These are phyloP conservation scores for Stegana nigrithorax DNA, from an alignment of 2,888 invertebrate genomes.

Conservation along the genomic window DNA sequence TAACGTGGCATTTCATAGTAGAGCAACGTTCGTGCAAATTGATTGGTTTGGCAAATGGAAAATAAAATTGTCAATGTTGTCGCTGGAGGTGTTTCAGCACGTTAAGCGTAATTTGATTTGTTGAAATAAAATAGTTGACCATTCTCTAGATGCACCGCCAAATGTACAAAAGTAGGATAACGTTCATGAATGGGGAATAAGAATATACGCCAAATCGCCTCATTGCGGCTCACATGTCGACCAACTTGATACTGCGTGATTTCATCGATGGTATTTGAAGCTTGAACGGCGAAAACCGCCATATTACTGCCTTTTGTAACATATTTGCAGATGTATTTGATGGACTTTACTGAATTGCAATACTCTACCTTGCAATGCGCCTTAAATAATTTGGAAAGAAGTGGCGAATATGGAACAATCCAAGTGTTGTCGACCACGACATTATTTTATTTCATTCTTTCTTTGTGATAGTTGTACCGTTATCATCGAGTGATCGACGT, in stretches of 20 bases:
- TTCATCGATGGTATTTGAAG: conserved; percentile 23
- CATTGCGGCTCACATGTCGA: conserved; percentile 30
- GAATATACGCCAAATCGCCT: conserved; percentile 32
- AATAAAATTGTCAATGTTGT: conserved; percentile 55
- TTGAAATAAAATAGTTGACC: no score
- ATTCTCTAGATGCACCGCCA: background rate
- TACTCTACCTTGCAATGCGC: conserved; percentile 62
- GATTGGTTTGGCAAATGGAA: conserved; percentile 43
- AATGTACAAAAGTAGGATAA: conserved; percentile 6
- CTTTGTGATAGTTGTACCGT: background rate
- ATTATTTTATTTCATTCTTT: background rate
- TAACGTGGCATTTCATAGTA: no score
- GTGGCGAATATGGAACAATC: conserved; percentile 45
- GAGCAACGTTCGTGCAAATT: no score
- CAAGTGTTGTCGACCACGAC: background rate
- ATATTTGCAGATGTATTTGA: conserved; percentile 57
- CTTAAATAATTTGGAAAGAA: conserved; percentile 41
- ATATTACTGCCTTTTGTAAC: conserved; percentile 28
- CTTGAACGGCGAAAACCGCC: conserved; percentile 25
- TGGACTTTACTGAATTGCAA: conserved; percentile 61
- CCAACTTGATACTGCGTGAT: conserved; percentile 23
- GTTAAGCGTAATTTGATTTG: conserved; percentile 13
- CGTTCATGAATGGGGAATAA: conserved; percentile 6
- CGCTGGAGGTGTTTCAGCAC: conserved; percentile 27
- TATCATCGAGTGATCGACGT: conserved; percentile 29